Evolutionary conservation across 2,888 invertebrate genomes (phyloP).

Genomic region (Epirrita christyi): DNA sequence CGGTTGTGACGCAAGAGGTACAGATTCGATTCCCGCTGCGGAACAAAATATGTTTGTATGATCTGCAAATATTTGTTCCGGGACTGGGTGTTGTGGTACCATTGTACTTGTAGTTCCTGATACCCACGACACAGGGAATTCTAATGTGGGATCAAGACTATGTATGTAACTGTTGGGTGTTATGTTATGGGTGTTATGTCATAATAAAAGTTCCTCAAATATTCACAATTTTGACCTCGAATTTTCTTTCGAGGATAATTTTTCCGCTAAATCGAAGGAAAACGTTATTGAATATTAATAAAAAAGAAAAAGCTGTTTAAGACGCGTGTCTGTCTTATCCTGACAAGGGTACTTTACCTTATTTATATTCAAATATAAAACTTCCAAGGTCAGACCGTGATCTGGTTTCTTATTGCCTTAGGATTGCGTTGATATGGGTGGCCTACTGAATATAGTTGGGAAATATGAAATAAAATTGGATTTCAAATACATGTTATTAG

Average conservation of each 20-base stretch:
- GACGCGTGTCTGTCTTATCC: conserved; percentile 54
- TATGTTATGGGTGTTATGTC: no score
- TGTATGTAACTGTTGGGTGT: no score
- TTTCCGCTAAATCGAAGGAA: conserved; percentile 16
- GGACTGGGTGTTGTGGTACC: no score
- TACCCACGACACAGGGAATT: no score
- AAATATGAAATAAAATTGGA: background rate
- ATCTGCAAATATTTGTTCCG: no score
- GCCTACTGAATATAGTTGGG: conserved; percentile 2
- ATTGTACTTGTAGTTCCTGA: no score
- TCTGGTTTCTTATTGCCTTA: conserved; percentile 15
- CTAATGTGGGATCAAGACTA: no score
- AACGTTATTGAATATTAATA: conserved; percentile 25
- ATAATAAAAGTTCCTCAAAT: no score
- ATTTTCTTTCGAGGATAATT: conserved; percentile 2
- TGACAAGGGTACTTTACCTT: conserved; percentile 65
- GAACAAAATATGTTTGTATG: no score
- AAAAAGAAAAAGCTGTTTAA: conserved; percentile 45
- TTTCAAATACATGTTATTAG: background rate
- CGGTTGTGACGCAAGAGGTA: no score
- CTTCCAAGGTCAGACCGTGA: conserved; percentile 36
- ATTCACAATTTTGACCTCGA: conserved; percentile 6
- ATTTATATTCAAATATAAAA: conserved; percentile 59
- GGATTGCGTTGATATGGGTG: conserved; percentile 8
- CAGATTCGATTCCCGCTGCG: no score